phyloP scores from a whole-genome alignment of 2,888 invertebrate genomes.

The Drosophila limbata region DNA sequence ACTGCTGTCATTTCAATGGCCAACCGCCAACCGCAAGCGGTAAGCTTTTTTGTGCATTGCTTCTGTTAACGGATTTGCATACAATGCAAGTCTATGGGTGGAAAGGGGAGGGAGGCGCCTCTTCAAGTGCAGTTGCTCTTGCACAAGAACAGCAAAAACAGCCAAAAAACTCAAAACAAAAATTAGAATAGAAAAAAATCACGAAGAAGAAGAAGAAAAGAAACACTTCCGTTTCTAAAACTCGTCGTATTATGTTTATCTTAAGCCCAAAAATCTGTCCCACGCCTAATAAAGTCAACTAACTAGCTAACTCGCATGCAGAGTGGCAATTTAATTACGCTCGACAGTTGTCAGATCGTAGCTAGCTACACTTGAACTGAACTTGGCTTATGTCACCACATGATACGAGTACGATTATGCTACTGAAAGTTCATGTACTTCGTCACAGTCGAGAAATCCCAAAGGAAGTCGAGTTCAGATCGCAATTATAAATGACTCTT shows the following conservation, averaged over 20 bases:
- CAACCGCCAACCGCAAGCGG: slow-evolving; percentile 44
- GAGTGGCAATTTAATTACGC: slow-evolving; percentile 53
- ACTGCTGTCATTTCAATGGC: slow-evolving; percentile 68
- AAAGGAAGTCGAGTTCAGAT: slow-evolving; percentile 71
- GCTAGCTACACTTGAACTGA: slow-evolving; percentile 55
- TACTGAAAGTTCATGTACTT: slow-evolving; percentile 59
- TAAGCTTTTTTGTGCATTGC: slow-evolving; percentile 48
- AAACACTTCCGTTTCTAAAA: slow-evolving; percentile 60
- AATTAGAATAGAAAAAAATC: slow-evolving; percentile 4
- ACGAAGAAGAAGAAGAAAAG: slow-evolving; percentile 4
- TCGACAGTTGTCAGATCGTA: slow-evolving; percentile 43
- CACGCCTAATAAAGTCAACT: slow-evolving; percentile 67
- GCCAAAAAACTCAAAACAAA: slow-evolving; percentile 26
- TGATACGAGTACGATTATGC: slow-evolving; percentile 19
- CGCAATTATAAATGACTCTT: slow-evolving; percentile 67
- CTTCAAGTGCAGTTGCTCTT: slow-evolving; percentile 71
- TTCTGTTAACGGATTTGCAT: slow-evolving; percentile 63
- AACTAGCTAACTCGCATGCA: slow-evolving; percentile 53
- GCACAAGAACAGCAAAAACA: slow-evolving; percentile 59
- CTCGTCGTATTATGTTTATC: slow-evolving; percentile 48
- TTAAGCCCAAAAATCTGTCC: slow-evolving; percentile 65
- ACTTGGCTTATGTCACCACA: slow-evolving; percentile 78
- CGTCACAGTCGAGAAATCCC: slow-evolving; percentile 76
- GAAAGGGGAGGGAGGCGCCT: slow-evolving; percentile 25
- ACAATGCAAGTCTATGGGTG: slow-evolving; percentile 54